Base-by-base conservation (phyloP, 2,113 vertebrate species). In the Triplophysa tibetana region DNA sequence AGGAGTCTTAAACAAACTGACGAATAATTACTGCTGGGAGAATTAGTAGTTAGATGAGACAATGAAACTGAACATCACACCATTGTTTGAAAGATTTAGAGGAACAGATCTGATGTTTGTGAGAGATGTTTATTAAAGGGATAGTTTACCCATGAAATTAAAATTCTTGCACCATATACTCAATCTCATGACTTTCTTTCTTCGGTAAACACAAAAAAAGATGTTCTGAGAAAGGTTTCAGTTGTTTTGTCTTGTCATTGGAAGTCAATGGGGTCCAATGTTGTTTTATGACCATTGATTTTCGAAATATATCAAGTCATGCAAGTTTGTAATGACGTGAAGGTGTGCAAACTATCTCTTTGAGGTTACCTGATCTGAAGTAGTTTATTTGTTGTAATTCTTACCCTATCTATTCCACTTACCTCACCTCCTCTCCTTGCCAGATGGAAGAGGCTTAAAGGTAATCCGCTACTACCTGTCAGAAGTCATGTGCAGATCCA, bases 391-490 rank as follows among this genome's bases (percentile, higher is more conserved):
- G 82, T 74, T 75, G 64, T 75, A 70, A 75, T 64, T 10, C 23
- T 11, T 63, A 64, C 58, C 19, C 45, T 21, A 1, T 56, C 52
- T 70, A 67, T 54, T 79, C 50, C 80, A 67, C 54, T 73, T 74
- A 33, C 14, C 52, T 88, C 81, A 91, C 78, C 83, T 85, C 73
- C 63, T 64, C 77, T 74, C 50, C 66, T 77, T 85, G 67, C 76
- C 83, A 83, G 21, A 4, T 69, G 80, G 80, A 85, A 80, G 74
- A 75, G 84, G 77, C 86, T 85, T 90, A 93, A 89, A 85, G 84
- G 80, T 91, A 92, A 91, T 87, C 90, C 73, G 62, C 84, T 88
- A 67, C 87, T 89, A 82, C 87, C 85, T 91, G 90, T 93, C 89
- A 92, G 84, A 81, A 89, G 88, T 88, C 87, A 77, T 88, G 81